Evolutionary conservation across 2,113 vertebrate species (phyloP), one percentile per base, ranked within the genome.

Genomic region (Thermophis baileyi): DNA sequence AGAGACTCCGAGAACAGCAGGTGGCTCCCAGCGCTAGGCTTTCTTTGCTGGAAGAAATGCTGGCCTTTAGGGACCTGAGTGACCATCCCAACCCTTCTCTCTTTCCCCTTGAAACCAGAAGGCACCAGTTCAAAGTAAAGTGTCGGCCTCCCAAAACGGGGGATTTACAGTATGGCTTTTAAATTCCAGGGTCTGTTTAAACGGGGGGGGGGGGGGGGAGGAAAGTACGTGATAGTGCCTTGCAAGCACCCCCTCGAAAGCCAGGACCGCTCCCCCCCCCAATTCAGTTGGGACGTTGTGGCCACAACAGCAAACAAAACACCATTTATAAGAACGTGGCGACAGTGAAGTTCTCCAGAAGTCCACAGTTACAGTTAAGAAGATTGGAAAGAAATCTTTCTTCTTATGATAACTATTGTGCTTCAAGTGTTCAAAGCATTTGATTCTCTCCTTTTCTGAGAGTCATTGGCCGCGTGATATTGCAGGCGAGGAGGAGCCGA

Each of bases 91-190:
- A 40, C 8, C 22, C 30, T 0, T 5, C 49, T 20, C 6, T 27
- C 25, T 22, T 5, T n/a, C 27, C 20, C 63, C 9, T 49, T 1
- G 6, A 35, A 25, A 12, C 2, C 27, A n/a, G 60, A 85, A 89
- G 92, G 88, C 88, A 85, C 74, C 14, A 20, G 53, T 60, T 55
- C 74, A 11, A 49, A 90, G 93, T 47, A 86, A 91, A 92, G 91
- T 10, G 49, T 47, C 90, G 47, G 60, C 20, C 74, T 44, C 44
- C 88, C 22, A 0, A 18, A 54, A 94, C 44, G 2, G 74, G 74
- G 90, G 24, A 35, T 93, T 25, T 89, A 90, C 27, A 89, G 69
- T 89, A 55, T 10, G 81, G 92, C 16, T 87, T 53, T 90, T 53
- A 35, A 92, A 93, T 81, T 74, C 91, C 92, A 40, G n/a, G 60